Evolutionary conservation across 2,113 vertebrate species (phyloP), one percentile per base, ranked within the genome.

Genomic region (Callorhinus ursinus): DNA sequence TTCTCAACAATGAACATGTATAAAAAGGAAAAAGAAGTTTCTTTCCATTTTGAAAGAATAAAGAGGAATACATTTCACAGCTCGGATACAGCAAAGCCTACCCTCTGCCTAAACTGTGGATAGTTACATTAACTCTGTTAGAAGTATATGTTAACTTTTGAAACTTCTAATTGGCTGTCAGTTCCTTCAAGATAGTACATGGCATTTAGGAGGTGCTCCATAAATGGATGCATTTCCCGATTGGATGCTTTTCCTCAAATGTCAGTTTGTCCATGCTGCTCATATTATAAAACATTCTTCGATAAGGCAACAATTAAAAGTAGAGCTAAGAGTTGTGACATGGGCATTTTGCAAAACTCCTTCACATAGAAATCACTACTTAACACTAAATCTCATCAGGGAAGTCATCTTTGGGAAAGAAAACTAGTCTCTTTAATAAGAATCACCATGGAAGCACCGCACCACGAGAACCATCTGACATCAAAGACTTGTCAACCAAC

Each of bases 401-500:
- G 13, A 76, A 77, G 10, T 16, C 67, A 86, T 61, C n/a, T 80
- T 61, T 39, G 9, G 16, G 7, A 67, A 88, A 82, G 0, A 59
- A 94, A 92, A 81, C 36, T 7, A 92, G 21, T 71, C 15, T 69
- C 28, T 96, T 80, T 57, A 36, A 36, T 55, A 82, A 76, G 8
- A 46, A 92, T 36, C 4, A 61, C 19, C 14, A 72, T 59, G 19
- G 71, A 85, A 85, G 22, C 4, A 84, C n/a, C 65, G 7, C 18
- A 72, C 9, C n/a, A 49, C 69, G 24, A 67, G 26, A 85, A 46
- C 14, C 15, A 83, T 5, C n/a, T 55, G 31, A 77, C 33, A 88
- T 88, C 51, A 95, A 85, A 88, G 59, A 84, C 46, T 36, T 92
- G 46, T 84, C 82, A 96, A 72, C 16, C 16, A 96, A 85, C 69